Conservation (phyloP, 2,888 invertebrate genomes). For the Schizaphis graminum region DNA sequence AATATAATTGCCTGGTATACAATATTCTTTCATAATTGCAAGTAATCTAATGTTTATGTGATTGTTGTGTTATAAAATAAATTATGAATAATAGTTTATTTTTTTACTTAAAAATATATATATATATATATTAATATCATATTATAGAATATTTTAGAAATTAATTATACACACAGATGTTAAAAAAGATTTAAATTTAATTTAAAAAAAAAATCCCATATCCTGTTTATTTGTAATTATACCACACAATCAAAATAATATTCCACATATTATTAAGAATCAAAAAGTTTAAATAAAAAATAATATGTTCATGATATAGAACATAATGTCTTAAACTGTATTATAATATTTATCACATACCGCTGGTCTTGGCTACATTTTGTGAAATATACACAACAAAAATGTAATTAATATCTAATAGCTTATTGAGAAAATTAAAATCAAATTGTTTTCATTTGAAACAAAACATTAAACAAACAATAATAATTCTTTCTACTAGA, state of each 20-base stretch:
- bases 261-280: background rate
- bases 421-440: constrained; percentile 35
- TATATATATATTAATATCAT: background rate
- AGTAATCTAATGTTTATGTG: too few species aligned
- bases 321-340: constrained; percentile 18
- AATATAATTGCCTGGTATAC: background rate
- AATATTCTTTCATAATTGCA: background rate
- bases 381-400: constrained; percentile 36
- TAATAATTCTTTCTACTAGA: background rate
- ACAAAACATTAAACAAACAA: background rate
- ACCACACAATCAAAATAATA: constrained; percentile 8
- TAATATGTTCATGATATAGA: constrained; percentile 4
- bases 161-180: background rate
- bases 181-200: background rate
- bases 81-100: background rate
- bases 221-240: background rate
- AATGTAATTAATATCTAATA: constrained; percentile 28
- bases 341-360: constrained; percentile 55
- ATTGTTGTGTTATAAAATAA: background rate
- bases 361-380: constrained; percentile 38
- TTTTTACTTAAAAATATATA: background rate
- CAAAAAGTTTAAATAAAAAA: background rate
- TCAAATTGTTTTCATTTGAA: background rate
- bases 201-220: background rate
- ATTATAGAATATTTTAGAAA: background rate